Evolutionary conservation across 1,140 invertebrate species (phyloP).

Genomic region (Archivesica marissinica): DNA sequence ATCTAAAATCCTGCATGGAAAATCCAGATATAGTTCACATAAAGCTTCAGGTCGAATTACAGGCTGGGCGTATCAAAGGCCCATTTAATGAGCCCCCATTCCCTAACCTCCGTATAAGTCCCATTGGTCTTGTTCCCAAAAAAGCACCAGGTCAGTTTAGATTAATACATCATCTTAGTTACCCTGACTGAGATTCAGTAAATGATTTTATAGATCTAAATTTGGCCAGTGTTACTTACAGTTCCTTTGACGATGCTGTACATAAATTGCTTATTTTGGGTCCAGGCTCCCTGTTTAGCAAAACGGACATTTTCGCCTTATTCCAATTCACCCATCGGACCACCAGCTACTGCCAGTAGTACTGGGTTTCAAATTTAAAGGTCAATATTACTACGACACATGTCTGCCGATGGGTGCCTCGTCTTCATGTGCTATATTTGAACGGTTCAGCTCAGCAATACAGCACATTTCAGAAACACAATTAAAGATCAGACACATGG

Average conservation of each 20-base stretch:
- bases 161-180: conserved; percentile 63
- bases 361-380: conserved; percentile 20
- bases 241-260: conserved; percentile 34
- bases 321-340: no score
- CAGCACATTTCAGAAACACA: not conserved
- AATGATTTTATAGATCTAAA: not conserved
- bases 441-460: conserved; percentile 11
- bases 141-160: conserved; percentile 26
- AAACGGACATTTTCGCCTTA: not conserved
- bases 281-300: no score
- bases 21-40: not conserved
- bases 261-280: no score
- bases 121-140: conserved; percentile 47
- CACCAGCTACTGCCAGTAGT: conserved; percentile 18
- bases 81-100: conserved; percentile 39
- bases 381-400: conserved; percentile 35
- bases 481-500: conserved; percentile 2
- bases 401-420: conserved; percentile 28
- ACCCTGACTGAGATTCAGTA: conserved; percentile 16
- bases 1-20: conserved; percentile 29
- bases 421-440: conserved; percentile 25
- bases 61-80: conserved; percentile 16
- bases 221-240: not conserved
- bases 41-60: conserved; percentile 18
- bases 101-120: conserved; percentile 29